These are phyloP conservation scores for Varecia variegata DNA, from an alignment of 2,797 vertebrate species.

Conservation along the genomic window DNA sequence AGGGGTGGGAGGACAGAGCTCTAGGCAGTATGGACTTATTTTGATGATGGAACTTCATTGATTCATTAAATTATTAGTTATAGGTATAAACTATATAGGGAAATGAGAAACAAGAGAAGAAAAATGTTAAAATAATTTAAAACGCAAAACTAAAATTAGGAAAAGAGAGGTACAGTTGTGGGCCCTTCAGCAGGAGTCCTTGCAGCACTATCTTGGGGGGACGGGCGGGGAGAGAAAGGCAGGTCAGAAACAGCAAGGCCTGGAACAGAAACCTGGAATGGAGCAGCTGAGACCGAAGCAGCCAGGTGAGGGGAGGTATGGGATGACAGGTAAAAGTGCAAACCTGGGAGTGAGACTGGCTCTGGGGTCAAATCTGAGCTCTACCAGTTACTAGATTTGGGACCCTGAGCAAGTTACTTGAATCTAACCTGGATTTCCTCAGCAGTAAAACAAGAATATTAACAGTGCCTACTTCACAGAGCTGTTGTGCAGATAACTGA, in stretches of 20 bases:
- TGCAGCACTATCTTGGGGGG: rapidly evolving
- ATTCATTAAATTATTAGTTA: background rate
- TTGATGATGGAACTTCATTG: background rate
- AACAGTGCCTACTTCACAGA: background rate
- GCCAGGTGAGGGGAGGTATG: rapidly evolving
- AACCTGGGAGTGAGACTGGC: too few relatives aligned
- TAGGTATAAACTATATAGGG: background rate
- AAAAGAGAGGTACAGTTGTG: background rate
- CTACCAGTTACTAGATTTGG: background rate
- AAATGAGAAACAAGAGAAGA: background rate
- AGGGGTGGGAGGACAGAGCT: too few relatives aligned
- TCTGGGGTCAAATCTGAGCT: background rate
- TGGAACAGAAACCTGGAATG: background rate
- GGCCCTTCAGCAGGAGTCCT: background rate
- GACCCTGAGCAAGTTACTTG: background rate
- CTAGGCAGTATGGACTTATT: background rate
- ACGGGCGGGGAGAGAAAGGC: background rate
- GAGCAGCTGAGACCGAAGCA: background rate
- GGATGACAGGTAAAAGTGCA: background rate
- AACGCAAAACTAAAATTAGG: background rate
- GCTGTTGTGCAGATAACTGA: background rate
- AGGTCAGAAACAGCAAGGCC: background rate
- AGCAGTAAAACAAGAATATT: background rate
- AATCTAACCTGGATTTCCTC: background rate
- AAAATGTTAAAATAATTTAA: background rate